These are phyloP conservation scores for Athalia circularis DNA, from an alignment of 2,888 invertebrate genomes.

Conservation along the genomic window DNA sequence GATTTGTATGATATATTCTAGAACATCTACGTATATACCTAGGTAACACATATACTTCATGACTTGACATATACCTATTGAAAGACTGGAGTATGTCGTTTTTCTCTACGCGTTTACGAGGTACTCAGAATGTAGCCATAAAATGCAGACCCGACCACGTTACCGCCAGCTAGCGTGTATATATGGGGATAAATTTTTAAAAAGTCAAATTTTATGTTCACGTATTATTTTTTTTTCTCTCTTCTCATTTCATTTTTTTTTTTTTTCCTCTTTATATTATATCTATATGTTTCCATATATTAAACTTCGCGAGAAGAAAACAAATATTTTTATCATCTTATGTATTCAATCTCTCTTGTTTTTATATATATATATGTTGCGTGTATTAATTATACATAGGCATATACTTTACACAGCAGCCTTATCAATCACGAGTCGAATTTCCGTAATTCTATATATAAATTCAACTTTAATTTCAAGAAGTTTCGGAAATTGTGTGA, in stretches of 20 bases:
- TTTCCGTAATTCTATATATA: too few species aligned
- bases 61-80: neutral
- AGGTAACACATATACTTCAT: neutral
- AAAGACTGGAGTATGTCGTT: slow-evolving; percentile 31
- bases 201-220: slow-evolving; percentile 36
- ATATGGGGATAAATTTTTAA: slow-evolving; percentile 25
- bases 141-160: slow-evolving; percentile 18
- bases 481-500: too few species aligned
- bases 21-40: neutral
- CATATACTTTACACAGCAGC: too few species aligned
- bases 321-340: neutral
- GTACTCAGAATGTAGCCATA: slow-evolving; percentile 30
- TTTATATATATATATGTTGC: too few species aligned
- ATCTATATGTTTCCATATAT: too few species aligned
- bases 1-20: neutral
- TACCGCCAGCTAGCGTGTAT: neutral
- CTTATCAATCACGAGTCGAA: too few species aligned
- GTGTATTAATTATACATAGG: too few species aligned
- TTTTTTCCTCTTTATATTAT: neutral
- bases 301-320: neutral
- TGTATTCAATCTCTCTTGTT: neutral
- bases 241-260: neutral
- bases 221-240: neutral
- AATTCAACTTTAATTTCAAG: too few species aligned
- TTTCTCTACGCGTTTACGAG: slow-evolving; percentile 38